phyloP scores from a whole-genome alignment of 2,113 vertebrate species.

The Turdus rufiventris region DNA sequence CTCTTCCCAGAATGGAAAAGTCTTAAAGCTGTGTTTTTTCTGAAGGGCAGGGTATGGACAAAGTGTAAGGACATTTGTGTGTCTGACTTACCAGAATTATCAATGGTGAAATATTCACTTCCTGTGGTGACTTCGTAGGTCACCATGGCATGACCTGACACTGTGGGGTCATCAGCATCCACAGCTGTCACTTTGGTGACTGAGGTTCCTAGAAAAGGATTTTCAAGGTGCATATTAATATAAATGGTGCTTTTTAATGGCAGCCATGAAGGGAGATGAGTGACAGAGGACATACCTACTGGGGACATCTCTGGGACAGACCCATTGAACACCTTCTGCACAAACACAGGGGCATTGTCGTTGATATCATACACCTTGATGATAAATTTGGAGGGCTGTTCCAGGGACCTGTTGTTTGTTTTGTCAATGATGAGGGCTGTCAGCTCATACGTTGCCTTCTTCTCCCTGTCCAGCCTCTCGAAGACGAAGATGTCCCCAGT shows the following conservation, averaged over 20 bases:
- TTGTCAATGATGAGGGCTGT: slow-evolving; percentile 77
- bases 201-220: slow-evolving; percentile 72
- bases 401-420: slow-evolving; percentile 67
- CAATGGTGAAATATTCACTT: slow-evolving; percentile 79
- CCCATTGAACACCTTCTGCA: slow-evolving; percentile 69
- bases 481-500: slow-evolving; percentile 82
- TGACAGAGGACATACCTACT: slow-evolving; percentile 69
- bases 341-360: slow-evolving; percentile 87
- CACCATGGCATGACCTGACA: slow-evolving; percentile 78
- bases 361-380: slow-evolving; percentile 89
- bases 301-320: slow-evolving; percentile 85
- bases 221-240: not conserved
- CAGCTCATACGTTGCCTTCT: slow-evolving; percentile 78
- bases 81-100: slow-evolving; percentile 75
- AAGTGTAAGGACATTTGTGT: not conserved
- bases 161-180: slow-evolving; percentile 88
- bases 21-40: not conserved
- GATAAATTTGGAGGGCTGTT: slow-evolving; percentile 76
- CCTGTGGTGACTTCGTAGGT: slow-evolving; percentile 77
- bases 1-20: not conserved
- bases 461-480: slow-evolving; percentile 85
- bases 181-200: slow-evolving; percentile 82
- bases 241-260: not conserved
- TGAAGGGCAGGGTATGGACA: not conserved
- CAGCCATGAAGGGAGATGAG: not conserved